Base-by-base conservation (phyloP, 2,113 vertebrate genomes). In the Trichomycterus rosablanca region DNA sequence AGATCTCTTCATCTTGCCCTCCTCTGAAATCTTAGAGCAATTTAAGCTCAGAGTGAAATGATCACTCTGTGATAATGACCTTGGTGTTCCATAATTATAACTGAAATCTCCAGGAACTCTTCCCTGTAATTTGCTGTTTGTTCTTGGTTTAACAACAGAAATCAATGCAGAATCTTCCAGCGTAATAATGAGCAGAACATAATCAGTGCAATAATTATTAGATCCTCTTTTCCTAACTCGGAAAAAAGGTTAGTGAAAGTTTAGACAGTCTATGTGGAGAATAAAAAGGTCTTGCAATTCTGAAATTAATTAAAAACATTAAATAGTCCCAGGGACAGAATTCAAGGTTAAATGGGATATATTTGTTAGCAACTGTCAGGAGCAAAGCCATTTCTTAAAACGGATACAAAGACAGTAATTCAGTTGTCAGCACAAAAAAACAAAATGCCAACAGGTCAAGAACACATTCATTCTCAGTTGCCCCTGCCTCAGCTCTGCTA, bases 31-130 rank as follows among this genome's bases (percentile, higher is more conserved):
- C 74, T 64, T 57, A 53, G 66, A 52, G 54, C 46, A 56, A 64
- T 75, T 77, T 74, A 70, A 74, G 67, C 69, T 74, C 58, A 50
- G 60, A 69, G 78, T 77, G 72, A 80, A 65, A n/a, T n/a, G n/a
- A n/a, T n/a, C n/a, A n/a, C n/a, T n/a, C n/a, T n/a, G n/a, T n/a
- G n/a, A n/a, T n/a, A 56, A 71, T 3, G 0, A 62, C 46, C 52
- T 68, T 74, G 64, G 72, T 44, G 37, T 62, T 48, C 12, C 28
- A 14, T 56, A 56, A 70, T 78, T 70, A 67, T 52, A 2, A 24
- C 44, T 16, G 40, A 46, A 2, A 5, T 14, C 64, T 35, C n/a
- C 39, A 62, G n/a, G 35, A 50, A 58, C 16, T 15, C 7, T 30
- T 55, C 51, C 9, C 9, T 58, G 1, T 9, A 15, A 11, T 40